Conservation (phyloP, 2,113 vertebrate genomes). For the Megatriorchis doriae region DNA sequence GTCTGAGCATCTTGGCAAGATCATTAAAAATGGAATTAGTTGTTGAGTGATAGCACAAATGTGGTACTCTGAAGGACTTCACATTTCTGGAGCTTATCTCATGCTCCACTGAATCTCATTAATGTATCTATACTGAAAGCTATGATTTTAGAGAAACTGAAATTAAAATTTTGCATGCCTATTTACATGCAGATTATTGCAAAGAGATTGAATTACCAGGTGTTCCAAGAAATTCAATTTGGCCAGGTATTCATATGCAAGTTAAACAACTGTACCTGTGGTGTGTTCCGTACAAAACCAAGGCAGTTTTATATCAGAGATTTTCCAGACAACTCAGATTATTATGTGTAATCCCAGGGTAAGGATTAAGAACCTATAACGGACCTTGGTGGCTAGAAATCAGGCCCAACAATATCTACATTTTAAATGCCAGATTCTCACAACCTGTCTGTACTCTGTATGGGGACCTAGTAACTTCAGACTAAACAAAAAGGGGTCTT, state of each 20-base stretch:
- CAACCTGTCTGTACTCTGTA: neutral
- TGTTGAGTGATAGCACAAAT: conserved; percentile 30
- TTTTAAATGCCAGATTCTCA: neutral
- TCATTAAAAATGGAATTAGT: conserved; percentile 43
- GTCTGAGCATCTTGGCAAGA: conserved; percentile 5
- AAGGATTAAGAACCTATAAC: neutral
- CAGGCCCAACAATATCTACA: neutral
- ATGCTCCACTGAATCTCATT: conserved; percentile 46
- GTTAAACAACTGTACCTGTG: neutral
- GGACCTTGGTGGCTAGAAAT: neutral
- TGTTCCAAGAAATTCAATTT: conserved; percentile 32
- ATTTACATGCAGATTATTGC: conserved; percentile 25
- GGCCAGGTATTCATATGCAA: neutral
- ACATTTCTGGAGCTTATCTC: conserved; percentile 27
- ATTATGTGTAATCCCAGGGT: neutral
- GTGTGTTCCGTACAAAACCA: neutral
- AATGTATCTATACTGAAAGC: neutral
- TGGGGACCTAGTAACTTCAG: neutral
- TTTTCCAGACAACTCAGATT: neutral
- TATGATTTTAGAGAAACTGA: conserved; percentile 27
- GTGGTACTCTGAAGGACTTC: neutral
- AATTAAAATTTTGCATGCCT: conserved; percentile 35
- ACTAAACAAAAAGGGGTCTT: neutral
- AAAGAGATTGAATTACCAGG: conserved; percentile 17
- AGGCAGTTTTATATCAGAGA: neutral